These are phyloP conservation scores for Kryphioiulus occultus DNA, from an alignment of 2,888 invertebrate genomes.

Conservation along the genomic window DNA sequence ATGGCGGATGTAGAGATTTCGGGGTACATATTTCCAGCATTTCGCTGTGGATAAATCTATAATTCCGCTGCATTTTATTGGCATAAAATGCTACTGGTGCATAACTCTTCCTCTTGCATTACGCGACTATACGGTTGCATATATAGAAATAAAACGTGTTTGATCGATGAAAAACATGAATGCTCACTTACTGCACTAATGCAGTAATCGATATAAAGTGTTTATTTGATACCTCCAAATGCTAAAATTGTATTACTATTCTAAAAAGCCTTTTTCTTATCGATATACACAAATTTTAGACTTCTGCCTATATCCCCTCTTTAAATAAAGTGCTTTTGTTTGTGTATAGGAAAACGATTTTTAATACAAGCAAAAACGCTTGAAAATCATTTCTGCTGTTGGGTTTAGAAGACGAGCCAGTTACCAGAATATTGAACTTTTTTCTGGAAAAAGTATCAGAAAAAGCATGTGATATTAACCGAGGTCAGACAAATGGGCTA, in stretches of 20 bases:
- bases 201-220: slow-evolving; percentile 40
- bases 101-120: not conserved
- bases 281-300: slow-evolving; percentile 8
- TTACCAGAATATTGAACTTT: not conserved
- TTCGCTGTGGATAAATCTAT: not conserved
- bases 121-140: not conserved
- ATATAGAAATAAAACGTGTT: slow-evolving; percentile 39
- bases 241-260: slow-evolving; percentile 39
- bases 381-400: not conserved
- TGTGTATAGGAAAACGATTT: slow-evolving; percentile 24
- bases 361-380: not conserved
- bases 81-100: slow-evolving; percentile 12
- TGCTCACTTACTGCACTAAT: slow-evolving; percentile 35
- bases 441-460: not conserved
- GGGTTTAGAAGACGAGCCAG: not conserved
- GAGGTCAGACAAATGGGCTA: no score
- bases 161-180: slow-evolving; percentile 40
- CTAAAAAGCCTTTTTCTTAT: slow-evolving; percentile 36
- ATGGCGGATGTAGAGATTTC: not conserved
- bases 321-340: slow-evolving; percentile 40
- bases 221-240: slow-evolving; percentile 16
- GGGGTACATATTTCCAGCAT: not conserved
- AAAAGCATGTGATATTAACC: not conserved
- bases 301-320: not conserved
- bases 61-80: not conserved